Conservation (phyloP, 1,140 invertebrate genomes). For the Euwallacea similis region DNA sequence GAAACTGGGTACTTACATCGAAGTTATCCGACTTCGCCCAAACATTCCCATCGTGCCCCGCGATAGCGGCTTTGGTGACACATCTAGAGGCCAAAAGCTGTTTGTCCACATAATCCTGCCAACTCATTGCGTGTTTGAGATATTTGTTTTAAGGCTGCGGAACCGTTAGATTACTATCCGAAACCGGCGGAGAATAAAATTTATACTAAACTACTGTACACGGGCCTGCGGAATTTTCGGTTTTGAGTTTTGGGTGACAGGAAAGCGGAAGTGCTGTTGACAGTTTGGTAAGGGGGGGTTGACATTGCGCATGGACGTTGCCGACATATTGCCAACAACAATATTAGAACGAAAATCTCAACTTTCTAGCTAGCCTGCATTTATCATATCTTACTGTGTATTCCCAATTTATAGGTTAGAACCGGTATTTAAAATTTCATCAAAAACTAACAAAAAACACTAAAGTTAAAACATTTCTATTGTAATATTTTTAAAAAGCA, state of each 20-base stretch:
- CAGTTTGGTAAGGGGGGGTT: not conserved
- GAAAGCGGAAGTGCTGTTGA: constrained; percentile 11
- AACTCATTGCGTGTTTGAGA: constrained; percentile 75
- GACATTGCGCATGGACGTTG: not conserved
- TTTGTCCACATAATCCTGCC: constrained; percentile 98
- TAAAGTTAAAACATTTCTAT: no score
- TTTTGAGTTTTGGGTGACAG: not conserved
- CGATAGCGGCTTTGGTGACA: constrained; percentile 91
- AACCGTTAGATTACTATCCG: constrained; percentile 4
- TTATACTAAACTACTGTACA: constrained; percentile 5
- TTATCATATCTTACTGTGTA: no score
- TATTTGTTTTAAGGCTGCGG: constrained; percentile 41
- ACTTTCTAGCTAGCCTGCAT: no score
- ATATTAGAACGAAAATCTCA: not conserved
- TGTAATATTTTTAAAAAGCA: no score
- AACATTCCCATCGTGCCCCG: constrained; percentile 90
- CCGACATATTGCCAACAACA: constrained; percentile 11
- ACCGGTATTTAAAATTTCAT: no score
- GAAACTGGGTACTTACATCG: constrained; percentile 71
- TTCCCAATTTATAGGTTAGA: no score
- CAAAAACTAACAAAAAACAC: no score
- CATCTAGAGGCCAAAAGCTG: constrained; percentile 91
- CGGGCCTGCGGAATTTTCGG: not conserved
- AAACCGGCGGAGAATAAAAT: constrained; percentile 1
- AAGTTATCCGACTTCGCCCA: constrained; percentile 93